phyloP scores from a whole-genome alignment of 1,140 invertebrate genomes.

The Grapholita molesta region DNA sequence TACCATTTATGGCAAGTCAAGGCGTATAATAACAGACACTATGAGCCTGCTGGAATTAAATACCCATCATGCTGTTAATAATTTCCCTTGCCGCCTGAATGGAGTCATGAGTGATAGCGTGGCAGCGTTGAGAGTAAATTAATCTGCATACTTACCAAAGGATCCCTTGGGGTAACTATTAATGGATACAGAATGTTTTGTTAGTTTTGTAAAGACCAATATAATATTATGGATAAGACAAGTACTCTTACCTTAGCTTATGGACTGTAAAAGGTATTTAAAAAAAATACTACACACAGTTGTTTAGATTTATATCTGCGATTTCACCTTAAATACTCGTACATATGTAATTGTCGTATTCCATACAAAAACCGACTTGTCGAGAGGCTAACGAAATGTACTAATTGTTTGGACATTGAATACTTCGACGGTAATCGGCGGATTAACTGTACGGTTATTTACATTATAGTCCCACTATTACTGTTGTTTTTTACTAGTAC shows the following conservation, averaged over 20 bases:
- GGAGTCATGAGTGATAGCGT: not conserved
- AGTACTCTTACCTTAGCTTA: not conserved
- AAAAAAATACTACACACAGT: too few relatives aligned
- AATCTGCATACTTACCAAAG: conserved; percentile 2
- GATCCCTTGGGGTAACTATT: not conserved
- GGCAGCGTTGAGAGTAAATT: not conserved
- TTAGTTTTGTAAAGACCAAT: not conserved
- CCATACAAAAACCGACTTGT: too few relatives aligned
- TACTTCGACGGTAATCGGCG: too few relatives aligned
- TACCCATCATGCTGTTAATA: not conserved
- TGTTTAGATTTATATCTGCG: too few relatives aligned
- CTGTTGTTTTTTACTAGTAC: not conserved
- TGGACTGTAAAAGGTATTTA: not conserved
- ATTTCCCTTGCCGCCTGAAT: conserved; percentile 1
- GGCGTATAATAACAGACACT: not conserved
- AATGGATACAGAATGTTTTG: too few relatives aligned
- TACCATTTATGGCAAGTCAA: not conserved
- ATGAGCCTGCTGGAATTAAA: not conserved
- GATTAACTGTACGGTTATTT: conserved; percentile 32
- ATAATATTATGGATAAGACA: too few relatives aligned
- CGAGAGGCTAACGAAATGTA: too few relatives aligned
- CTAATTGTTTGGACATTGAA: too few relatives aligned
- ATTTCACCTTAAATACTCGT: too few relatives aligned
- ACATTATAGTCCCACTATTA: not conserved
- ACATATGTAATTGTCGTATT: too few relatives aligned